Percentiles rank a stretch among this genome's conserved stretches.
phyloP scores from a whole-genome alignment of 2,113 vertebrate genomes.

The Elanus axillaris region DNA sequence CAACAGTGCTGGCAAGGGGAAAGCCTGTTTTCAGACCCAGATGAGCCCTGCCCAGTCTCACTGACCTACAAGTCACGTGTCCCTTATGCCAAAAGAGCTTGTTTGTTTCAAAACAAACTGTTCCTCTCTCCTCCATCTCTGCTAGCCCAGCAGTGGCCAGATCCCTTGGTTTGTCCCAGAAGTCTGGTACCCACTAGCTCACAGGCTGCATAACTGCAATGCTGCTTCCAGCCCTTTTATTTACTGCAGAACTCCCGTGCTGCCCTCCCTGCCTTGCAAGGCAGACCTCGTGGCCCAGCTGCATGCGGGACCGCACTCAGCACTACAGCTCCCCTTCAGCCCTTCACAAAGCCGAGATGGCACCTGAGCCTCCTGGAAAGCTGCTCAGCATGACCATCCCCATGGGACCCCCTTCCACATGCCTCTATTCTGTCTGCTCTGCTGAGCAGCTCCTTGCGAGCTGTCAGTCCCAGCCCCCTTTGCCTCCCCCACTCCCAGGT shows the following conservation, averaged over 20 bases:
- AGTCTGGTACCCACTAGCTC: neutral
- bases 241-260: rapidly evolving
- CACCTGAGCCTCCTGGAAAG: neutral
- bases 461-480: neutral
- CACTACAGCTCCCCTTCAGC: neutral
- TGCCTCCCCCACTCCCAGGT: rapidly evolving
- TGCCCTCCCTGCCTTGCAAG: neutral
- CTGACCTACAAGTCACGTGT: rapidly evolving
- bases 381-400: neutral
- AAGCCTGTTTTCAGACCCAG: neutral
- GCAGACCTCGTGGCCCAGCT: neutral
- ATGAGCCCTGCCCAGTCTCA: neutral
- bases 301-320: rapidly evolving
- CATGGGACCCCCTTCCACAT: neutral
- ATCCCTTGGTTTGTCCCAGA: neutral
- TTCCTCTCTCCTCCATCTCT: neutral
- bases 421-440: neutral
- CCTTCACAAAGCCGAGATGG: rapidly evolving
- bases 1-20: neutral
- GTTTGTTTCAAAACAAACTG: neutral
- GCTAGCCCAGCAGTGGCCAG: neutral
- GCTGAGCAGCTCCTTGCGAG: rapidly evolving
- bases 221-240: neutral
- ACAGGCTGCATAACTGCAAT: neutral
- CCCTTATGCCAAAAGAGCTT: neutral